These are phyloP conservation scores for Erpornis zantholeuca DNA, from an alignment of 2,113 vertebrate genomes.

Conservation along the genomic window DNA sequence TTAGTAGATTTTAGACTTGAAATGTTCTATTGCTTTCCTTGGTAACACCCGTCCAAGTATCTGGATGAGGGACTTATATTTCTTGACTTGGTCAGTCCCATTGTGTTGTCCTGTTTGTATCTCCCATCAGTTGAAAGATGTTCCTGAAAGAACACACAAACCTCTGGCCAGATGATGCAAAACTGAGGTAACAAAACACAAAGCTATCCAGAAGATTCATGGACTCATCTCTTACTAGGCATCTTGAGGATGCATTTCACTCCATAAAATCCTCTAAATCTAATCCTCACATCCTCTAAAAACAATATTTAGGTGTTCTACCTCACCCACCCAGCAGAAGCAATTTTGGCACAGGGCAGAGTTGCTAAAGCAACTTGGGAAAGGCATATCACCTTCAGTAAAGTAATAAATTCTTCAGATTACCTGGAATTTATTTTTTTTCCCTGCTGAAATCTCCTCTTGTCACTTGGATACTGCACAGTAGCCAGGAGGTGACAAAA, in stretches of 20 bases:
- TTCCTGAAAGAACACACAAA: background rate
- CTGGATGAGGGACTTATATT: background rate
- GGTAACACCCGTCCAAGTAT: background rate
- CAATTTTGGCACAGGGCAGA: background rate
- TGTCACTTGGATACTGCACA: background rate
- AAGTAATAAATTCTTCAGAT: background rate
- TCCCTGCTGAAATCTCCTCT: background rate
- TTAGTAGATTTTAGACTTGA: background rate
- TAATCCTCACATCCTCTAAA: background rate
- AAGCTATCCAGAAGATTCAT: background rate
- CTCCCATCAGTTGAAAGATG: background rate
- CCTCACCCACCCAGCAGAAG: background rate
- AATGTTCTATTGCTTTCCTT: background rate
- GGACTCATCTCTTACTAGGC: background rate
- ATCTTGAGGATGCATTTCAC: background rate
- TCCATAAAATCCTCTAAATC: background rate
- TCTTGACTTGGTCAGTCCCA: background rate
- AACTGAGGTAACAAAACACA: background rate
- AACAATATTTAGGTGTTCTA: background rate
- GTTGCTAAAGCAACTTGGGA: background rate
- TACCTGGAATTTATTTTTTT: background rate
- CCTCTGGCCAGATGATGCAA: background rate
- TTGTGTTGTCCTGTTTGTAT: background rate
- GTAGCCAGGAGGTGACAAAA: background rate
- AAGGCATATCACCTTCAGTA: background rate